These are phyloP conservation scores for Cactoblastis cactorum DNA, from an alignment of 2,888 invertebrate species.

Conservation along the genomic window DNA sequence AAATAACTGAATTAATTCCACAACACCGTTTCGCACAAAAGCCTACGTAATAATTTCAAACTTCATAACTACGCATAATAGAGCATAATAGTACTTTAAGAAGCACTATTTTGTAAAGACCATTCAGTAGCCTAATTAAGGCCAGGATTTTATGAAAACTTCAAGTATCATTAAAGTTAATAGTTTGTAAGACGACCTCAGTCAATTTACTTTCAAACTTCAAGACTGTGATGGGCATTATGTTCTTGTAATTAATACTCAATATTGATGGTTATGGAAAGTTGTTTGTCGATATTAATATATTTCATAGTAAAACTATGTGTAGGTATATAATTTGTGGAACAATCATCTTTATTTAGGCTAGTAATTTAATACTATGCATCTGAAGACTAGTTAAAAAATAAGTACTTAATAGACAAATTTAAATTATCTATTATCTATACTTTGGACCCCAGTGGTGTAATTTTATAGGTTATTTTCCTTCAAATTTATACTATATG, in stretches of 20 bases:
- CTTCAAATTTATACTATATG: too few relatives aligned
- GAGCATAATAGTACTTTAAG: conserved; percentile 4
- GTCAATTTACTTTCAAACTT: not conserved
- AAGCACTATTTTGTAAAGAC: conserved; percentile 1
- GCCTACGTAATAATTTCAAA: not conserved
- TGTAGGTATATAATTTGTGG: too few relatives aligned
- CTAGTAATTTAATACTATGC: too few relatives aligned
- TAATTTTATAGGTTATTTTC: too few relatives aligned
- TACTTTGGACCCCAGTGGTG: too few relatives aligned
- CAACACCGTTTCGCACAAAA: not conserved
- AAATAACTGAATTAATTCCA: not conserved
- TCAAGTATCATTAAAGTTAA: conserved; percentile 9
- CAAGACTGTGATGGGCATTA: not conserved
- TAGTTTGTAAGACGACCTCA: conserved; percentile 5
- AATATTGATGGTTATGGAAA: not conserved
- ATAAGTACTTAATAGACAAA: too few relatives aligned
- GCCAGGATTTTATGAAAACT: conserved; percentile 7
- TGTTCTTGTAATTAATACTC: not conserved
- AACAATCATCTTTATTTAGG: too few relatives aligned
- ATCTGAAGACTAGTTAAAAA: too few relatives aligned
- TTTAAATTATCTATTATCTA: too few relatives aligned
- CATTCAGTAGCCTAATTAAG: conserved; percentile 4
- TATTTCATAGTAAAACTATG: not conserved
- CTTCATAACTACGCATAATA: not conserved
- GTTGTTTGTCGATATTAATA: not conserved